Evolutionary conservation across 2,113 vertebrate genomes (phyloP).

Genomic region (Verasper variegatus): DNA sequence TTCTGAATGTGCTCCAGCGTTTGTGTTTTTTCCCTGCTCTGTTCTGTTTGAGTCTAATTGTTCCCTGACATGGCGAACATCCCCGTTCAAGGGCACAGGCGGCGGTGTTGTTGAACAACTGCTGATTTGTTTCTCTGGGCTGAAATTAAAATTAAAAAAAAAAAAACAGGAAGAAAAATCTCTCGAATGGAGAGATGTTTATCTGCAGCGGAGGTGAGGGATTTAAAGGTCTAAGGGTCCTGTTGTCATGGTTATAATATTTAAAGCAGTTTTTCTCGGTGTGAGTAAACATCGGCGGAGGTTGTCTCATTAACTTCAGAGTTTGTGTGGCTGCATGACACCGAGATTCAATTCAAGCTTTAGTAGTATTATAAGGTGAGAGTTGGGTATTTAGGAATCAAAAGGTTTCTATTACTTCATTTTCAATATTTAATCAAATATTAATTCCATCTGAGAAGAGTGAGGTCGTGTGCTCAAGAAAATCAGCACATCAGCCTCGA

Average conservation of each 20-base stretch:
- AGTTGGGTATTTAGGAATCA: background rate
- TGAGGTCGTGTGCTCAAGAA: too few relatives aligned
- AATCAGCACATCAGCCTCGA: too few relatives aligned
- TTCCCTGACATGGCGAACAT: slow-evolving; percentile 45
- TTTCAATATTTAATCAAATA: too few relatives aligned
- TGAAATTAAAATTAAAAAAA: slow-evolving; percentile 9
- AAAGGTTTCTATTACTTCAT: background rate
- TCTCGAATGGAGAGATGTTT: slow-evolving; percentile 20
- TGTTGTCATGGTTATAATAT: slow-evolving; percentile 41
- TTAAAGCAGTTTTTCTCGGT: slow-evolving; percentile 13
- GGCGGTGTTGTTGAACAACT: slow-evolving; percentile 41
- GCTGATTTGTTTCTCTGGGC: slow-evolving; percentile 59
- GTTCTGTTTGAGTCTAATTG: slow-evolving; percentile 53
- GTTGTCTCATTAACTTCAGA: slow-evolving; percentile 42
- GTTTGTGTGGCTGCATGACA: slow-evolving; percentile 14
- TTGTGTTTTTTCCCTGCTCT: slow-evolving; percentile 21
- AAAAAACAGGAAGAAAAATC: background rate
- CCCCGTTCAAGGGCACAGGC: slow-evolving; percentile 49
- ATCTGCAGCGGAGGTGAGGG: slow-evolving; percentile 1
- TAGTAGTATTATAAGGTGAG: background rate
- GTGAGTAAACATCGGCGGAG: slow-evolving; percentile 17
- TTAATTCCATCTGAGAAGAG: too few relatives aligned
- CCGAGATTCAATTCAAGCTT: slow-evolving; percentile 11
- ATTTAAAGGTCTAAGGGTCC: slow-evolving; percentile 22
- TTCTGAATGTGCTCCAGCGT: slow-evolving; percentile 17